These are phyloP conservation scores for Prolemur simus DNA, from an alignment of 2,113 vertebrate genomes.

Conservation along the genomic window DNA sequence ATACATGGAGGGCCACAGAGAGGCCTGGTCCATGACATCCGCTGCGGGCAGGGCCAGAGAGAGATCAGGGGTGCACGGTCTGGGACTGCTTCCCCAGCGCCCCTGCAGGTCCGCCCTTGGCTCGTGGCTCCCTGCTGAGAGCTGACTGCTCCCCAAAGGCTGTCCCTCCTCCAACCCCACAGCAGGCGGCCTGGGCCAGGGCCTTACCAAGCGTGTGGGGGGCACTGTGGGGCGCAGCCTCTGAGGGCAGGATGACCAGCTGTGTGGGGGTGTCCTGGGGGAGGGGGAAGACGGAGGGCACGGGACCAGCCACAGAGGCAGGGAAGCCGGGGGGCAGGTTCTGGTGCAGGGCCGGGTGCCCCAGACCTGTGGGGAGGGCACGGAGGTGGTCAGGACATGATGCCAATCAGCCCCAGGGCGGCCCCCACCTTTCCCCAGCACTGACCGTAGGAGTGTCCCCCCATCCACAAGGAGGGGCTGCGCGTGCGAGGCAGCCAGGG, in stretches of 20 bases:
- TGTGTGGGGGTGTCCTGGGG: constrained; percentile 93
- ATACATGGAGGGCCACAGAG: constrained; percentile 96
- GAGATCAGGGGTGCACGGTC: accelerated
- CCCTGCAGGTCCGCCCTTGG: neutral
- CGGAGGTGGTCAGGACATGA: neutral
- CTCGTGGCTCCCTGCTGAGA: neutral
- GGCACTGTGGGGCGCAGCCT: constrained; percentile 89
- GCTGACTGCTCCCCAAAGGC: neutral
- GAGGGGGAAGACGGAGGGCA: constrained; percentile 95
- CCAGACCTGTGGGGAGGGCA: constrained; percentile 86
- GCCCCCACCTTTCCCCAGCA: neutral
- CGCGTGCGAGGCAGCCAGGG: constrained; percentile 97
- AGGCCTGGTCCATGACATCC: constrained; percentile 97
- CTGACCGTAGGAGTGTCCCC: constrained; percentile 96
- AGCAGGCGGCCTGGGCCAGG: accelerated
- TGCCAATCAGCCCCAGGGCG: neutral
- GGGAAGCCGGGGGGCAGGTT: constrained; percentile 96
- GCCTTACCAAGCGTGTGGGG: constrained; percentile 92
- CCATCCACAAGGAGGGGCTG: constrained; percentile 98
- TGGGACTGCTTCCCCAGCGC: neutral
- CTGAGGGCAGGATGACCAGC: constrained; percentile 94
- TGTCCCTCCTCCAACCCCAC: neutral
- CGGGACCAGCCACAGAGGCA: constrained; percentile 91
- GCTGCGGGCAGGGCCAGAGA: constrained; percentile 75
- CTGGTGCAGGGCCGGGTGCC: constrained; percentile 95